Percentiles rank a stretch among this genome's conserved stretches.
These are phyloP conservation scores for Ctenicera cuprea DNA, from an alignment of 2,888 invertebrate genomes.

Conservation along the genomic window DNA sequence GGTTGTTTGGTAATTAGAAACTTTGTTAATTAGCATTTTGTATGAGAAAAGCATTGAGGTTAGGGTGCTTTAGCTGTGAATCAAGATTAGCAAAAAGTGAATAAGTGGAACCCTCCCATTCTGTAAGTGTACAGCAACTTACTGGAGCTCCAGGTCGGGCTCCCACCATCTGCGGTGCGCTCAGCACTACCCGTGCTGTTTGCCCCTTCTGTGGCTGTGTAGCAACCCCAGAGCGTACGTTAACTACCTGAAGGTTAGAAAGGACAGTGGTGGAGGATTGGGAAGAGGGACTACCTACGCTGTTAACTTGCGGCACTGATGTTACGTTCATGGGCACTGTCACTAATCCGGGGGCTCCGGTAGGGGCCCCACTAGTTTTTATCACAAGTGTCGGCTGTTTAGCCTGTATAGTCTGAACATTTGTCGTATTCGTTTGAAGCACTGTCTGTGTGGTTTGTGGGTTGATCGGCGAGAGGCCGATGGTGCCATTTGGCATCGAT, in stretches of 20 bases:
- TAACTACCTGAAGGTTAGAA: slow-evolving; percentile 88
- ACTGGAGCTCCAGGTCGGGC: slow-evolving; percentile 88
- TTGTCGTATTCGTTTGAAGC: slow-evolving; percentile 74
- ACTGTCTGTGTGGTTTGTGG: slow-evolving; percentile 69
- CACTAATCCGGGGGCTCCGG: slow-evolving; percentile 75
- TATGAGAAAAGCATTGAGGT: slow-evolving; percentile 22
- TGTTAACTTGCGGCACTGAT: slow-evolving; percentile 73
- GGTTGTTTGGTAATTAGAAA: slow-evolving; percentile 40
- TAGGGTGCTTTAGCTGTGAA: slow-evolving; percentile 1
- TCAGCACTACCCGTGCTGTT: slow-evolving; percentile 89
- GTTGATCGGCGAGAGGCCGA: slow-evolving; percentile 76
- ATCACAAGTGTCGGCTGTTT: slow-evolving; percentile 71
- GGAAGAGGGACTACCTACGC: slow-evolving; percentile 71
- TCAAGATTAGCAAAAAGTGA: not conserved
- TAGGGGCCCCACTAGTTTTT: slow-evolving; percentile 69
- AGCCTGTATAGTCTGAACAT: slow-evolving; percentile 67
- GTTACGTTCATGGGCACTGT: slow-evolving; percentile 80
- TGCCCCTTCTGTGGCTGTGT: slow-evolving; percentile 84
- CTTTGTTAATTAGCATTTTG: slow-evolving; percentile 10
- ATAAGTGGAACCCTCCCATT: slow-evolving; percentile 44
- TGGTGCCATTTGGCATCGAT: slow-evolving; percentile 82
- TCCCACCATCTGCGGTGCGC: slow-evolving; percentile 87
- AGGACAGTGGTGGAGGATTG: slow-evolving; percentile 70
- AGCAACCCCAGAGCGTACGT: slow-evolving; percentile 86
- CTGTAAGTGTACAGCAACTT: slow-evolving; percentile 71